Evolutionary conservation across 2,888 invertebrate species (phyloP).

Genomic region (Eumerus sabulonum): DNA sequence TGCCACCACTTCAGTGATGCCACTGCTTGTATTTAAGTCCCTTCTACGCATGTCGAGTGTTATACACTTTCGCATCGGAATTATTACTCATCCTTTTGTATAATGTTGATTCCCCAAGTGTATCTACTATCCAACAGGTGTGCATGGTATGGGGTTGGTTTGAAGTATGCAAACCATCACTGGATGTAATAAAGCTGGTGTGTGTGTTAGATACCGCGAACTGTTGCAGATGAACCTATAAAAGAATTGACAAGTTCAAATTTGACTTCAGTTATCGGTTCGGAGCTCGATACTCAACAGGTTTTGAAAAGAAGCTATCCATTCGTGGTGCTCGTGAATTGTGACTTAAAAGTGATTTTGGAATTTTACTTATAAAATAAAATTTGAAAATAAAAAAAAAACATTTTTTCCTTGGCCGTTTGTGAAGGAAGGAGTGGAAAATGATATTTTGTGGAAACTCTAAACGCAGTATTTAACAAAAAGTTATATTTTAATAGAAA

Average conservation of each 20-base stretch:
- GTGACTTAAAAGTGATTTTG: neutral
- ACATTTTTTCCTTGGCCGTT: neutral
- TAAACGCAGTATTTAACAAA: conserved; percentile 50
- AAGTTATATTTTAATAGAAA: conserved; percentile 13
- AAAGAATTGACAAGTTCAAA: conserved; percentile 67
- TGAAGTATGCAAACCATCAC: conserved; percentile 31
- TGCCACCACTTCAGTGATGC: conserved; percentile 49
- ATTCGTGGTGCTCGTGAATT: neutral
- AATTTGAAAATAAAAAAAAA: conserved; percentile 21
- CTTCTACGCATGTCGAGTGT: conserved; percentile 57
- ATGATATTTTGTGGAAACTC: conserved; percentile 52
- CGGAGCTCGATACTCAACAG: conserved; percentile 60
- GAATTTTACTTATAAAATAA: conserved; percentile 3
- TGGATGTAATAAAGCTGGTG: conserved; percentile 23
- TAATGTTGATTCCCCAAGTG: too few relatives aligned
- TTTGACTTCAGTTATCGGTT: conserved; percentile 66
- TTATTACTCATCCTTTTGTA: neutral
- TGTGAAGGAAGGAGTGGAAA: conserved; percentile 33
- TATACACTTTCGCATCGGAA: neutral
- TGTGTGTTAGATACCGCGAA: conserved; percentile 21
- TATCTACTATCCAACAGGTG: conserved; percentile 55
- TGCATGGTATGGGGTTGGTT: conserved; percentile 7
- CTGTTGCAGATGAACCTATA: conserved; percentile 60
- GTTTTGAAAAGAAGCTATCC: conserved; percentile 18
- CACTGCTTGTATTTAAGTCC: conserved; percentile 7